Conservation (phyloP, 2,113 vertebrate genomes). For the Rhabdornis inornatus region DNA sequence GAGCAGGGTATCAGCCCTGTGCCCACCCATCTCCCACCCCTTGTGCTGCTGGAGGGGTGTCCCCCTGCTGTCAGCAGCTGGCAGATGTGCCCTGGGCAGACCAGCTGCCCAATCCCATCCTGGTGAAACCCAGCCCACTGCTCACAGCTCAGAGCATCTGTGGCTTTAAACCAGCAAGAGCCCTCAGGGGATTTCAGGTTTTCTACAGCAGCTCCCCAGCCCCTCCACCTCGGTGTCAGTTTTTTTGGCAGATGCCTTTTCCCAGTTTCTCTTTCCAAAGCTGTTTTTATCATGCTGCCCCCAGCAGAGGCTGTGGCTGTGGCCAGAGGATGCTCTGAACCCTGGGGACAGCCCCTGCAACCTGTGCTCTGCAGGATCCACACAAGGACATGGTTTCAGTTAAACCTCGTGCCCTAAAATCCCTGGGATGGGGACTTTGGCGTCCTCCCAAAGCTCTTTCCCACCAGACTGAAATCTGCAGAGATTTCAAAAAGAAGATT, state of each 20-base stretch:
- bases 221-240: neutral
- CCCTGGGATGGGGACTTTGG: rapidly evolving
- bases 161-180: neutral
- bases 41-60: neutral
- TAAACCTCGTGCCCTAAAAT: neutral
- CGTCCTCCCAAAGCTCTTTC: neutral
- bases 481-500: neutral
- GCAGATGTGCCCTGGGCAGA: neutral
- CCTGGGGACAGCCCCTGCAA: too few relatives aligned
- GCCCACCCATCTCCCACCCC: neutral
- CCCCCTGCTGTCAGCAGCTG: neutral
- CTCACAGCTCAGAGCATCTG: rapidly evolving
- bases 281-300: neutral
- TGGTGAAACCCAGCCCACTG: neutral
- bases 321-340: neutral
- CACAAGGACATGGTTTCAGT: neutral
- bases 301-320: neutral
- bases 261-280: neutral
- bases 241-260: neutral
- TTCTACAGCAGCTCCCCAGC: neutral
- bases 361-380: rapidly evolving
- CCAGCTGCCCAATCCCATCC: neutral
- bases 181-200: neutral
- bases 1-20: neutral
- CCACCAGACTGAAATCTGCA: neutral